Evolutionary conservation across 2,113 vertebrate species (phyloP).

Genomic region (Bungarus multicinctus): DNA sequence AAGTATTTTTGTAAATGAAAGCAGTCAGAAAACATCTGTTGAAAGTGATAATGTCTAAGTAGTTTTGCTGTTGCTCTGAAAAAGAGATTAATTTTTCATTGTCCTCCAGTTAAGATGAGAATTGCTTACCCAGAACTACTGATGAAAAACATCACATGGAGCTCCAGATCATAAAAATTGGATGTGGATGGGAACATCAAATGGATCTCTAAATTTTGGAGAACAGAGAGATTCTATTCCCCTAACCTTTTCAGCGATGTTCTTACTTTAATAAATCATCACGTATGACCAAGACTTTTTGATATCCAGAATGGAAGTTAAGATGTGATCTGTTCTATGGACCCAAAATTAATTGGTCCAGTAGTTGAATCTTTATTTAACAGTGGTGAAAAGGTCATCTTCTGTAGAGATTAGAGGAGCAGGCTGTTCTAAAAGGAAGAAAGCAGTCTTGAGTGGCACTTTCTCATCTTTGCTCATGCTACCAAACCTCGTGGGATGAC

Average conservation of each 20-base stretch:
- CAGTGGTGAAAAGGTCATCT: not conserved
- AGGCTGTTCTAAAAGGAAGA: not conserved
- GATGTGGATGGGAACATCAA: not conserved
- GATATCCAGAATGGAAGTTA: not conserved
- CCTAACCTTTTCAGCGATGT: not conserved
- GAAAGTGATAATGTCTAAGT: conserved; percentile 62
- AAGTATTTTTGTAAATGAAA: conserved; percentile 63
- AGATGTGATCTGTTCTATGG: not conserved
- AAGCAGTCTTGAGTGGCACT: not conserved
- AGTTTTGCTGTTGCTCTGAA: conserved; percentile 61
- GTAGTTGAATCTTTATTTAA: not conserved
- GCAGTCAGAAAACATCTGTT: conserved; percentile 67
- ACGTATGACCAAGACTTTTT: not conserved
- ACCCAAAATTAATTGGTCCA: not conserved
- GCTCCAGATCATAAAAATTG: conserved; percentile 53
- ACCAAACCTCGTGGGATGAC: not conserved
- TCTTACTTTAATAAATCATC: conserved; percentile 48
- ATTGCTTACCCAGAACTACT: conserved; percentile 58
- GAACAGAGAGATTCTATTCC: not conserved
- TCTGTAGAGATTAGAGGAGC: not conserved
- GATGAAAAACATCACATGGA: conserved; percentile 48
- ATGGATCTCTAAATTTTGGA: not conserved
- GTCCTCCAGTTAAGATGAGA: conserved; percentile 58
- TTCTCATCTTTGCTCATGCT: not conserved
- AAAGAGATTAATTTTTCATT: conserved; percentile 70